Evolutionary conservation across 2,888 invertebrate genomes (phyloP).

Genomic region (Encarsia formosa): DNA sequence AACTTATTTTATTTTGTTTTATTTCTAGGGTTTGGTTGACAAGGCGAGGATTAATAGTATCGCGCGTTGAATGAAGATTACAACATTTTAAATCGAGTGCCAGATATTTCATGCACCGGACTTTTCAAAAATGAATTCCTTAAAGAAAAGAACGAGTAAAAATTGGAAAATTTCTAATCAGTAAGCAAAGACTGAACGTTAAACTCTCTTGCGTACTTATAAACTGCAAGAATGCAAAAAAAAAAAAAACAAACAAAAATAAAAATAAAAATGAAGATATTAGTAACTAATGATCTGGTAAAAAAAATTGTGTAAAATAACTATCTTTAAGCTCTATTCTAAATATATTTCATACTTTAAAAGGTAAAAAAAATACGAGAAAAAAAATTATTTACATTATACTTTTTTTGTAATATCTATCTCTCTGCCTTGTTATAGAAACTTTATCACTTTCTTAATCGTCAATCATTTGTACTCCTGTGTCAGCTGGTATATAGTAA

Average conservation of each 20-base stretch:
- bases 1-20: conserved; percentile 1
- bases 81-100: not conserved
- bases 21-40: conserved; percentile 78
- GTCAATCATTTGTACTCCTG: conserved; percentile 24
- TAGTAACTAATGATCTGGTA: too few relatives aligned
- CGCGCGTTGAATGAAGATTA: conserved; percentile 41
- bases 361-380: not conserved
- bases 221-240: too few relatives aligned
- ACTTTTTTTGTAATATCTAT: conserved; percentile 13
- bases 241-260: too few relatives aligned
- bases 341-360: not conserved
- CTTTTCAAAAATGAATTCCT: too few relatives aligned
- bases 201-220: too few relatives aligned
- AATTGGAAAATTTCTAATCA: too few relatives aligned
- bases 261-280: too few relatives aligned
- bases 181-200: conserved; percentile 18
- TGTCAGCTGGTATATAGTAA: conserved; percentile 26
- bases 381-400: conserved; percentile 3
- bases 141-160: too few relatives aligned
- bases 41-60: conserved; percentile 47
- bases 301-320: too few relatives aligned
- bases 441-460: conserved; percentile 22
- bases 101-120: not conserved
- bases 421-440: conserved; percentile 18
- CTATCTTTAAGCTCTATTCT: too few relatives aligned